Percentiles rank a stretch among this genome's conserved stretches.
These are phyloP conservation scores for Aselliscus stoliczkanus DNA, from an alignment of 2,797 vertebrate genomes.

Conservation along the genomic window DNA sequence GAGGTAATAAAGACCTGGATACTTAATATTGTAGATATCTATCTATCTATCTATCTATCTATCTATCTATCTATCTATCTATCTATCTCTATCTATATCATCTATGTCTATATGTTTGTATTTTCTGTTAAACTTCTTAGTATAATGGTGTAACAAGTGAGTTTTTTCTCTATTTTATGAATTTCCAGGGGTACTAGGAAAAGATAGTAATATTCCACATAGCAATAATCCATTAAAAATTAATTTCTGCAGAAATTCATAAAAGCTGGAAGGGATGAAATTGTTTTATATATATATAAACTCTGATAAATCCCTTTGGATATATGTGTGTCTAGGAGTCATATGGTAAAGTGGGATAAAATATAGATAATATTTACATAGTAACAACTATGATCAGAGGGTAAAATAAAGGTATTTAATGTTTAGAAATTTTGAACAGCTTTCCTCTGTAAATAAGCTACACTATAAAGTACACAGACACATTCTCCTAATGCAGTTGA, in stretches of 20 bases:
- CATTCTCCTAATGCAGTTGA: conserved; percentile 37
- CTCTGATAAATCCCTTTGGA: neutral
- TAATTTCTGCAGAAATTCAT: conserved; percentile 38
- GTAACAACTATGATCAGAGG: neutral
- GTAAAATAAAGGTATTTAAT: neutral
- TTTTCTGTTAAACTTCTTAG: conserved; percentile 55
- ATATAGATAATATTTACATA: neutral
- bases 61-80: no score
- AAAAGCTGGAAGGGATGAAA: neutral
- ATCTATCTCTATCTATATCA: no score
- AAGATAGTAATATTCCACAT: neutral
- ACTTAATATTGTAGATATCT: neutral
- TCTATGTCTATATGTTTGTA: neutral
- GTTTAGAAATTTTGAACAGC: conserved; percentile 15
- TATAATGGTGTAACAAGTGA: neutral
- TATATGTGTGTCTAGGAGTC: neutral
- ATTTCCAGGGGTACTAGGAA: neutral
- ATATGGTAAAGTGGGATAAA: neutral
- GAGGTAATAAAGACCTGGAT: neutral
- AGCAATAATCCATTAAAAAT: conserved; percentile 10
- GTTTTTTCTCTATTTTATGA: conserved; percentile 4
- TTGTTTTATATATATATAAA: neutral
- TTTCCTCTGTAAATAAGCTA: conserved; percentile 19
- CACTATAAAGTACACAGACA: neutral
- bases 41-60: no score